A percentile compares a stretch with the other conserved stretches of the same genome.
phyloP scores from a whole-genome alignment of 2,113 vertebrate genomes.

The Mohoua ochrocephala region DNA sequence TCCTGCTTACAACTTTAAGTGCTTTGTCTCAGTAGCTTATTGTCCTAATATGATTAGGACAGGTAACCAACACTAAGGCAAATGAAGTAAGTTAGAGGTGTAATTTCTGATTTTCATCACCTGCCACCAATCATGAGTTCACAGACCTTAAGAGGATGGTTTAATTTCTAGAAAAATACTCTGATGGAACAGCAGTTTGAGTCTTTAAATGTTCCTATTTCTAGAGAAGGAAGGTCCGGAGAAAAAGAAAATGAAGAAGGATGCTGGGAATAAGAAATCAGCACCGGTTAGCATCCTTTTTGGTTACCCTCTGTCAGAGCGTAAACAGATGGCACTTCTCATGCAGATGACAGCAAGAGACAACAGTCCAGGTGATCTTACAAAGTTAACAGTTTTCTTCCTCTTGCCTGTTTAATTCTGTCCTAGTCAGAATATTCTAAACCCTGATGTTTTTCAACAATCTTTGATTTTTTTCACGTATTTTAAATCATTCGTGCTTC shows the following conservation, averaged over 20 bases:
- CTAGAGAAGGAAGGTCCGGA: slow-evolving; percentile 96
- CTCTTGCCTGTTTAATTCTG: not conserved
- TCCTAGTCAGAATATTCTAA: not conserved
- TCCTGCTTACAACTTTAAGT: not conserved
- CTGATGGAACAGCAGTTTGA: not conserved
- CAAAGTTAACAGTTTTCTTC: not conserved
- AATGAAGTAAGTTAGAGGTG: not conserved
- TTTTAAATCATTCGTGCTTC: not conserved
- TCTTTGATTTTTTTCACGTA: not conserved
- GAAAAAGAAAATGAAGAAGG: slow-evolving; percentile 96
- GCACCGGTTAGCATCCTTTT: slow-evolving; percentile 92
- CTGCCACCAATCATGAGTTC: not conserved
- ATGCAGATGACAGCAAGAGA: slow-evolving; percentile 99
- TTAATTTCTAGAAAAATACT: not conserved
- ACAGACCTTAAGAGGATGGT: not conserved
- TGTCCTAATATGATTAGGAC: not conserved
- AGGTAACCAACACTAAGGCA: not conserved
- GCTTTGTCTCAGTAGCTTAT: not conserved
- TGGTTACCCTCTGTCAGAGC: slow-evolving; percentile 95
- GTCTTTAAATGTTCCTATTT: slow-evolving; percentile 63
- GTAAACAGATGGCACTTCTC: slow-evolving; percentile 98
- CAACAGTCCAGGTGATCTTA: slow-evolving; percentile 92
- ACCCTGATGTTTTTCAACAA: not conserved
- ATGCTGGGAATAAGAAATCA: slow-evolving; percentile 89
- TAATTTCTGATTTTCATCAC: not conserved